phyloP scores from a whole-genome alignment of 2,797 vertebrate genomes.

The Meda fulgida region DNA sequence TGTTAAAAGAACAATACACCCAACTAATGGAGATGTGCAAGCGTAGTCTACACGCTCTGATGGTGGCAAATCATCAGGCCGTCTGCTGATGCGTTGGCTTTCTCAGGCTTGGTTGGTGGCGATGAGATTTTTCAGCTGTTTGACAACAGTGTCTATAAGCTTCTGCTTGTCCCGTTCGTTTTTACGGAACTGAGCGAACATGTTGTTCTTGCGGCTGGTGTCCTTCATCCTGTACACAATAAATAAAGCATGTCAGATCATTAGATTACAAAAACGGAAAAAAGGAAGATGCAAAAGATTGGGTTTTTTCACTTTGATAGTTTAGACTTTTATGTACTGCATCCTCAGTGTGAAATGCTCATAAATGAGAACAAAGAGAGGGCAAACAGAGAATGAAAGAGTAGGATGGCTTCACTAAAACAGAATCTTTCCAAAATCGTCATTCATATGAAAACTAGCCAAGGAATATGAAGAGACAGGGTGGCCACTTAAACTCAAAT shows the following conservation, averaged over 20 bases:
- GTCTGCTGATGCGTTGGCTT: slow-evolving; percentile 36
- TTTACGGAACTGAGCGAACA: slow-evolving; percentile 95
- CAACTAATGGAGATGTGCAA: not conserved
- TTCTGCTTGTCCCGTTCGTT: slow-evolving; percentile 94
- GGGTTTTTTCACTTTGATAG: not conserved
- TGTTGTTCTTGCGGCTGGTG: slow-evolving; percentile 91
- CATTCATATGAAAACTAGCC: not conserved
- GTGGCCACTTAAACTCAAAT: slow-evolving; percentile 8
- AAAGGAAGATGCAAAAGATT: not conserved
- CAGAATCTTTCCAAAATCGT: not conserved
- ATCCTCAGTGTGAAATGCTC: not conserved
- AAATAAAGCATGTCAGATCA: slow-evolving; percentile 34
- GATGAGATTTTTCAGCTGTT: slow-evolving; percentile 92
- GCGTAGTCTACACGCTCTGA: not conserved
- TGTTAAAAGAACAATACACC: slow-evolving; percentile 4
- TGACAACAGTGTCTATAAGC: slow-evolving; percentile 92
- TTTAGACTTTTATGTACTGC: not conserved
- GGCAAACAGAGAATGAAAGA: not conserved
- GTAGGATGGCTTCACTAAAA: not conserved
- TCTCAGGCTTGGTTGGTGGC: slow-evolving; percentile 86
- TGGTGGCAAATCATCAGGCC: not conserved
- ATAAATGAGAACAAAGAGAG: not conserved
- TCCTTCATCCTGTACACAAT: slow-evolving; percentile 87
- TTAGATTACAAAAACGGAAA: not conserved
- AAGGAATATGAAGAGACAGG: not conserved